phyloP scores from a whole-genome alignment of 1,140 invertebrate species.

The Drosophila chauvacae region DNA sequence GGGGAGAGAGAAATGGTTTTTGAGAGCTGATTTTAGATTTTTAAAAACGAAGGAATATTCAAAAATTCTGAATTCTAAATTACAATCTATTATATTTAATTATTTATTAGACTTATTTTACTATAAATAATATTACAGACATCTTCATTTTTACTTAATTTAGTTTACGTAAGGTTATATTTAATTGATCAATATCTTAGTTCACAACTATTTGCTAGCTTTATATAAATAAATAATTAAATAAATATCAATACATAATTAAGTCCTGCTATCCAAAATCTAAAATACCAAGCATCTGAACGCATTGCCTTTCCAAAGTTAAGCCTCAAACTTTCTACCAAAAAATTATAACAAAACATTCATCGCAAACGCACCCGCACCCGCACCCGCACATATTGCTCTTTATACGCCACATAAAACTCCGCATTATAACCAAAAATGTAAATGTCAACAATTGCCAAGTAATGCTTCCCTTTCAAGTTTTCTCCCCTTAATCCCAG shows the following conservation, averaged over 20 bases:
- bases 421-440: constrained; percentile 59
- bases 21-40: no score
- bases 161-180: neutral
- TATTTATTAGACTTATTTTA: no score
- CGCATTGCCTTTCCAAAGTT: neutral
- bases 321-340: neutral
- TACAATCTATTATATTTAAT: no score
- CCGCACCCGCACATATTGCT: constrained; percentile 21
- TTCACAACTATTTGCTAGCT: no score
- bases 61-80: no score
- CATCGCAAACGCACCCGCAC: constrained; percentile 7
- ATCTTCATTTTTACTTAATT: no score
- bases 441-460: constrained; percentile 71
- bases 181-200: neutral
- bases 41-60: no score
- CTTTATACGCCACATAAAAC: constrained; percentile 53
- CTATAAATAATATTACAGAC: no score
- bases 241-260: no score
- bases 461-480: constrained; percentile 43
- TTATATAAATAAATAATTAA: no score
- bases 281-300: neutral
- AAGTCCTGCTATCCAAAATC: neutral
- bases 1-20: neutral
- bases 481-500: neutral
- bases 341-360: constrained; percentile 6